Evolutionary conservation across 2,113 vertebrate genomes (phyloP), one percentile per base, ranked within the genome.

Genomic region (Egretta garzetta): DNA sequence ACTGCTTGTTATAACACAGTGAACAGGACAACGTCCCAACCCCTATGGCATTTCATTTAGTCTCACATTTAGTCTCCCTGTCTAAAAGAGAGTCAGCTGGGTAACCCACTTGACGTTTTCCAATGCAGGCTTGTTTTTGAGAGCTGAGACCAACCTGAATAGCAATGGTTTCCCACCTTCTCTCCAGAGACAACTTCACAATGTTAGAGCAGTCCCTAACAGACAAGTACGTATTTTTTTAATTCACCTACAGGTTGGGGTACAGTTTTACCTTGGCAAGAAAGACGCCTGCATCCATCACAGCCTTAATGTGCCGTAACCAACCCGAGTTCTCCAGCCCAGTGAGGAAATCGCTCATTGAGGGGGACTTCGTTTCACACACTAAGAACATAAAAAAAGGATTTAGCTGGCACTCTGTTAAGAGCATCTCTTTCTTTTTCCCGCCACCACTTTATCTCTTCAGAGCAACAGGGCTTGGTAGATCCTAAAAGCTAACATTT

Each of bases 291-390:
- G 98, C 98, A 94, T 99, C 98, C 98, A 99, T 98, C 64, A 99
- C 95, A 88, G 98, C 97, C 98, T 99, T 99, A 90, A 99, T 98
- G 97, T 99, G 98, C 86, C 98, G 98, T 15, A 99, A 47, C 99
- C 98, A 99, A 30, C 99, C 98, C 1, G 98, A 99, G 94, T 97
- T 99, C 95, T 99, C 98, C 93, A 99, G 97, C 53, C 98, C 98
- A 5, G 98, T 98, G 81, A 99, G 98, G 95, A 98, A 99, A 93
- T 98, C 98, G 4, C 98, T 99, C 99, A 99, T 98, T 9, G 98
- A 98, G 27, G 98, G 98, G 67, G 97, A 98, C 81, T 98, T 98
- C 91, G 98, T 96, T 93, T 98, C 98, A 97, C 98, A 99, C 88
- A 98, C 99, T 99, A 71, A 52, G 19, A 63, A 64, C 62, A 91